These are phyloP conservation scores for Penaeus vannamei DNA, from an alignment of 1,140 invertebrate genomes.

Conservation along the genomic window DNA sequence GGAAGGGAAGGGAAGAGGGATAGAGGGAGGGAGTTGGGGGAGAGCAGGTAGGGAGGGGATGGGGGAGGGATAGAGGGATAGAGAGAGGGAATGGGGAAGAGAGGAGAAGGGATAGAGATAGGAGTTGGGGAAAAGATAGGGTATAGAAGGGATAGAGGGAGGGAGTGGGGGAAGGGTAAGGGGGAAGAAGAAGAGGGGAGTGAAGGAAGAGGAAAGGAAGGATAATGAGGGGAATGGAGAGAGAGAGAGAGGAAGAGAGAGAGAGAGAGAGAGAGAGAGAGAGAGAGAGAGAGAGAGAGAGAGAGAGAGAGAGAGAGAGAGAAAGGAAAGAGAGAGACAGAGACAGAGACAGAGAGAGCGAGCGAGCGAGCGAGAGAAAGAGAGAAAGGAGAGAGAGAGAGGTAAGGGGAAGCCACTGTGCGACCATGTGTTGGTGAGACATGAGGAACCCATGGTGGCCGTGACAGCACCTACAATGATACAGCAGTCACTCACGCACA, in stretches of 20 bases:
- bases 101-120: background rate
- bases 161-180: background rate
- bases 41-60: background rate
- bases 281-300: background rate
- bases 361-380: background rate
- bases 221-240: background rate
- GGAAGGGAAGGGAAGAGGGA: background rate
- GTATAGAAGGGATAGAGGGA: too few relatives aligned
- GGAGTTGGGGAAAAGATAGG: background rate
- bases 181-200: too few relatives aligned
- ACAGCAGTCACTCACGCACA: background rate
- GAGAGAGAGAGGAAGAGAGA: background rate
- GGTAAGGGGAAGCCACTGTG: too few relatives aligned
- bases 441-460: background rate
- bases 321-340: background rate
- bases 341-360: background rate
- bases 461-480: background rate
- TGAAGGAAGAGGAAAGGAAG: background rate
- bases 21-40: background rate
- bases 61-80: background rate
- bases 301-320: conserved; percentile 13
- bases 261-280: background rate
- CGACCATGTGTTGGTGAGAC: background rate
- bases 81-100: background rate
- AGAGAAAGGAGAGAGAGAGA: too few relatives aligned